These are phyloP conservation scores for Aldrovandia affinis DNA, from an alignment of 2,797 vertebrate genomes.

Conservation along the genomic window DNA sequence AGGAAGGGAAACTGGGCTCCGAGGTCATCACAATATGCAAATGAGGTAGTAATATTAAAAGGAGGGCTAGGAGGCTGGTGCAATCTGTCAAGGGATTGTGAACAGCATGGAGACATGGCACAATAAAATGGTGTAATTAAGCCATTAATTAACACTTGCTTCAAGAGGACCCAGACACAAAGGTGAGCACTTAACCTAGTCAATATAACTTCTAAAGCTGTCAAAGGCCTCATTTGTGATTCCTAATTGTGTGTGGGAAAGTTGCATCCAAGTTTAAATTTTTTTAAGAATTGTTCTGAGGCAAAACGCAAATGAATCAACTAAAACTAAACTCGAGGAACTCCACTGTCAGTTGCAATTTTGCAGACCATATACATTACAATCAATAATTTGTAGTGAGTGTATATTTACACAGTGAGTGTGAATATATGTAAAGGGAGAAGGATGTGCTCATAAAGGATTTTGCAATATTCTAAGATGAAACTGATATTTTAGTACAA, in stretches of 20 bases:
- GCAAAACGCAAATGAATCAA: neutral
- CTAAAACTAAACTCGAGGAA: neutral
- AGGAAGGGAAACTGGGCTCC: constrained; percentile 62
- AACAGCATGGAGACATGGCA: constrained; percentile 40
- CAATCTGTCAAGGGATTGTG: constrained; percentile 35
- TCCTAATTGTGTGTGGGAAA: constrained; percentile 35
- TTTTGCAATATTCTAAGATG: neutral
- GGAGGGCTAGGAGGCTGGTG: constrained; percentile 29
- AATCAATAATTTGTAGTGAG: neutral
- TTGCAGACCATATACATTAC: neutral
- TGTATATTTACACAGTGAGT: neutral
- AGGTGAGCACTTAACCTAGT: constrained; percentile 53
- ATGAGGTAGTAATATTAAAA: constrained; percentile 75
- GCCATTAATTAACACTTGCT: constrained; percentile 50
- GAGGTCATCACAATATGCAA: constrained; percentile 77
- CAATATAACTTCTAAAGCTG: constrained; percentile 34
- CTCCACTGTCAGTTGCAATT: neutral
- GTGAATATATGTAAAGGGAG: neutral
- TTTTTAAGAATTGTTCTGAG: neutral
- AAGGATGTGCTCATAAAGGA: neutral
- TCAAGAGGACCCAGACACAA: constrained; percentile 38
- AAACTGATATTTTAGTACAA: neutral
- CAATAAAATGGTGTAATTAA: constrained; percentile 44
- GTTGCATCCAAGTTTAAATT: neutral
- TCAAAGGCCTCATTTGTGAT: constrained; percentile 40